These are phyloP conservation scores for Gobionotothen gibberifrons DNA, from an alignment of 2,797 vertebrate genomes.

Conservation along the genomic window DNA sequence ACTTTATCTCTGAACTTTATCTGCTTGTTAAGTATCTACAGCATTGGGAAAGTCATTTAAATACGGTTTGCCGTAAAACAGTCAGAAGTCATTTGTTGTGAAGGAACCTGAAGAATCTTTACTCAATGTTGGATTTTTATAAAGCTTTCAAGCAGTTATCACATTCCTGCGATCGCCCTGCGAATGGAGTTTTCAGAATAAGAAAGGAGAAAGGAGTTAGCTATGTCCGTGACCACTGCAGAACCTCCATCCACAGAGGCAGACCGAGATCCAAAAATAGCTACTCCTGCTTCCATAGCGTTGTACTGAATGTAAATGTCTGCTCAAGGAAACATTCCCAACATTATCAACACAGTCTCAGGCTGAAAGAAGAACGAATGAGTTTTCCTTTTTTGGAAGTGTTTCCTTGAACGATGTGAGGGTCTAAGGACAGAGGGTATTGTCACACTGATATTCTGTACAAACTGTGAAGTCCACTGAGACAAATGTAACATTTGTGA, in stretches of 20 bases:
- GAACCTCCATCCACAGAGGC: background rate
- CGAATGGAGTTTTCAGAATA: background rate
- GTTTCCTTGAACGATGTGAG: too few relatives aligned
- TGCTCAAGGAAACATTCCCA: background rate
- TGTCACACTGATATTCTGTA: too few relatives aligned
- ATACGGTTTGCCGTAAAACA: background rate
- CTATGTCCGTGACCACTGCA: background rate
- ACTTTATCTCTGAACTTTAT: background rate
- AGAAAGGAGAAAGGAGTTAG: background rate
- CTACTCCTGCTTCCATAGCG: background rate
- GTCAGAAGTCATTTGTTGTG: too few relatives aligned
- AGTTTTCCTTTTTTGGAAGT: too few relatives aligned
- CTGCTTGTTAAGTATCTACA: background rate
- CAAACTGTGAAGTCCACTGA: too few relatives aligned
- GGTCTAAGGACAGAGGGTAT: too few relatives aligned
- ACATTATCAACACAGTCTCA: background rate
- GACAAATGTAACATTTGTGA: too few relatives aligned
- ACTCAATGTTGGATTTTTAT: background rate
- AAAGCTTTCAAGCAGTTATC: background rate
- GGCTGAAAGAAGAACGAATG: background rate
- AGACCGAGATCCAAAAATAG: background rate
- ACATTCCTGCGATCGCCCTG: background rate
- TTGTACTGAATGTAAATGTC: constrained; percentile 4
- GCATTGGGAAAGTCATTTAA: background rate
- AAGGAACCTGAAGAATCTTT: background rate